Percentiles rank a stretch among this genome's conserved stretches.
phyloP scores from a whole-genome alignment of 2,797 vertebrate genomes.

The Tachyglossus aculeatus region DNA sequence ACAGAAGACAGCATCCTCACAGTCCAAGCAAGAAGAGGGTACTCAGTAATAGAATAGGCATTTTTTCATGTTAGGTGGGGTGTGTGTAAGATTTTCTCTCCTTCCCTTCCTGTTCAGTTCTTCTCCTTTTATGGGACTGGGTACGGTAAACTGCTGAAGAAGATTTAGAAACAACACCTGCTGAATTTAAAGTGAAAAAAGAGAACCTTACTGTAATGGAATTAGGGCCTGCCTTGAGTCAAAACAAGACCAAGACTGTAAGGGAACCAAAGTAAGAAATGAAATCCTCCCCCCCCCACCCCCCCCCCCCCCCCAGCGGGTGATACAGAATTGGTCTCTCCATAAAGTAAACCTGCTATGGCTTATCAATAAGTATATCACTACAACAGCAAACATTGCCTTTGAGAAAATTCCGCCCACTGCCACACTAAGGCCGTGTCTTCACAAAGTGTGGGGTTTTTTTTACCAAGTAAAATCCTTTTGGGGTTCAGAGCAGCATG shows the following conservation, averaged over 20 bases:
- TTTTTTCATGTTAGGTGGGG: constrained; percentile 54
- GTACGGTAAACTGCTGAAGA: constrained; percentile 36
- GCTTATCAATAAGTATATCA: constrained; percentile 12
- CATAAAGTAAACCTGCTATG: constrained; percentile 24
- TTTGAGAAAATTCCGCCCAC: constrained; percentile 22
- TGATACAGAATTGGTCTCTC: constrained; percentile 25
- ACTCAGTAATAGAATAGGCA: constrained; percentile 47
- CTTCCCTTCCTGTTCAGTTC: constrained; percentile 4
- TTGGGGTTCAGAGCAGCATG: no score
- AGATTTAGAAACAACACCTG: constrained; percentile 31
- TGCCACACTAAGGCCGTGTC: constrained; percentile 8
- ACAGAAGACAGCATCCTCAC: constrained; percentile 59
- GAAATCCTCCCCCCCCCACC: background rate
- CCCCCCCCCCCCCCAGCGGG: background rate
- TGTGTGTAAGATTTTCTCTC: constrained; percentile 45
- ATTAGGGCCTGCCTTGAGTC: constrained; percentile 19
- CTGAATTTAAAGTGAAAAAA: constrained; percentile 29
- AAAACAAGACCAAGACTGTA: background rate
- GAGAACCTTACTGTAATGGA: background rate
- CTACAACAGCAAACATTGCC: background rate
- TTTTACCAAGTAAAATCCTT: no score
- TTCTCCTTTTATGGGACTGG: constrained; percentile 29
- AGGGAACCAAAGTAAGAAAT: background rate
- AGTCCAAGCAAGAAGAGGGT: constrained; percentile 55
- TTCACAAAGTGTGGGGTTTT: no score